Evolutionary conservation across 2,797 vertebrate species (phyloP), one percentile per base, ranked within the genome.

Genomic region (Threskiornis aethiopicus): DNA sequence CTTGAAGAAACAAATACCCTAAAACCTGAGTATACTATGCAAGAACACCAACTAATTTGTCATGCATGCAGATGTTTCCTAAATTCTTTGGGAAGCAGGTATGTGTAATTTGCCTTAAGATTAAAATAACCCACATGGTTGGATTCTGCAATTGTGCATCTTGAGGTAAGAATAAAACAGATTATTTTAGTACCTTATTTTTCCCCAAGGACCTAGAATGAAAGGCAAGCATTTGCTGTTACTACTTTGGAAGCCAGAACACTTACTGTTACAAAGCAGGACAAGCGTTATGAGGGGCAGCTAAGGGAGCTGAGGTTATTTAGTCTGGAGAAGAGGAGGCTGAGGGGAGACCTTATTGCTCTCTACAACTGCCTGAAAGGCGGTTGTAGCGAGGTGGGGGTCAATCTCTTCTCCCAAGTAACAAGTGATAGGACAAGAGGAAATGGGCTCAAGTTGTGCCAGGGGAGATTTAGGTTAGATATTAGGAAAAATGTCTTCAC

Each of bases 11-110:
- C 4, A 54, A 77, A 29, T 64, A 51, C 33, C 15, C 3, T 92
- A 46, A 69, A 55, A 31, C 6, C 11, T 0, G 1, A 35, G 3
- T 54, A 19, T 41, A 21, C 7, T 41, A 19, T 26, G n/a, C 7
- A 76, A 44, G 19, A 76, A 58, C 16, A 76, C 3, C 31, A 55
- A 51, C 21, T 71, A 58, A 67, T 22, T 57, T 61, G 5, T 25
- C 4, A 24, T 17, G 9, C 20, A 37, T 10, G 10, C 10, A 55
- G 13, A 39, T 12, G 6, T 46, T 59, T 77, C 33, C 37, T 49
- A 69, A 76, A 72, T 62, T 84, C 16, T 54, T 77, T 59, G 19
- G 15, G 29, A 81, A 44, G 24, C 7, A 28, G 54, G 8, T 24
- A 28, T 25, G 4, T 64, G 7, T 7, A 92, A 39, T 28, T 67